A percentile compares a stretch with the other conserved stretches of the same genome.
Evolutionary conservation across 2,888 invertebrate species (phyloP).

Genomic region (Tetragonula carbonaria): DNA sequence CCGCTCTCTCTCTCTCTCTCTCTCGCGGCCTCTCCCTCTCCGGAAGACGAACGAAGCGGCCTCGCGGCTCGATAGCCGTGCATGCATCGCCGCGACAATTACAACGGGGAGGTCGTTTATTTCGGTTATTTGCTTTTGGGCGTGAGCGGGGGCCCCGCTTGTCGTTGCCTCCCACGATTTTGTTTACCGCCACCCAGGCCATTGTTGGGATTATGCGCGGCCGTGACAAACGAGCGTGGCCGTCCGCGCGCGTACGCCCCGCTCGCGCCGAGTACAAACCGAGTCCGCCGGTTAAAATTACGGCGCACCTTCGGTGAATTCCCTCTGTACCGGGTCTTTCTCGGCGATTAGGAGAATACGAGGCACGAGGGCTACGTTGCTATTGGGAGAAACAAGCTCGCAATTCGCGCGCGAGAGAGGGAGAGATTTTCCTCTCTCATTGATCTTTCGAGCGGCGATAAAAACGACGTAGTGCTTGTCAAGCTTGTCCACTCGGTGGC

Average conservation of each 20-base stretch:
- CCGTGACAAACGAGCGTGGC: constrained; percentile 47
- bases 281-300: constrained; percentile 19
- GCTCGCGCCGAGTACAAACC: constrained; percentile 2
- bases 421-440: neutral
- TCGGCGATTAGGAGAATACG: neutral
- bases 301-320: neutral
- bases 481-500: no score
- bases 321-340: neutral
- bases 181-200: constrained; percentile 48
- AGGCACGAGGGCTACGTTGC: neutral
- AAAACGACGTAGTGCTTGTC: neutral
- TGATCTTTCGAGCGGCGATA: neutral
- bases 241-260: neutral
- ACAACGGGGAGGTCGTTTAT: constrained; percentile 69
- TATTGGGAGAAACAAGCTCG: neutral
- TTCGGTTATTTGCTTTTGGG: constrained; percentile 70
- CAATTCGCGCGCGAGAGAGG: neutral
- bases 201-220: constrained; percentile 57
- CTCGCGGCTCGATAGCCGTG: neutral
- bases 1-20: no score
- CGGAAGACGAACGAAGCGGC: constrained; percentile 37
- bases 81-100: constrained; percentile 62
- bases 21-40: neutral
- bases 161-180: constrained; percentile 62
- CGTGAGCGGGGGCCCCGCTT: constrained; percentile 50